Evolutionary conservation across 2,113 vertebrate species (phyloP).

Genomic region (cat (Felis catus)): F.catus_Fca126_mat1.0 CM031419.1:25011001-25011500

Average conservation of each 20-base stretch:
- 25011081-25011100: not conserved
- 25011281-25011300: not conserved
- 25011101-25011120: not conserved
- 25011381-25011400: not conserved
- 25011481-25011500: not conserved
- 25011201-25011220: not conserved
- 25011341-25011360: not conserved
- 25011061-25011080: not conserved
- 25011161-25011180: not conserved
- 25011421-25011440: not conserved
- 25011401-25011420: not conserved
- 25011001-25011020: not conserved
- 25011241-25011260: not conserved
- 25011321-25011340: not conserved
- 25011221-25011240: not conserved
- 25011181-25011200: not conserved
- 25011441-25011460: not conserved
- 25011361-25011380: not conserved
- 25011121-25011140: not conserved
- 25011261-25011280: not conserved
- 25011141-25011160: not conserved
- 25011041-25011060: not conserved
- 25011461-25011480: not conserved
- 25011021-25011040: not conserved
- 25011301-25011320: not conserved